phyloP scores from a whole-genome alignment of 2,797 vertebrate genomes.

The Meriones psammophilus region DNA sequence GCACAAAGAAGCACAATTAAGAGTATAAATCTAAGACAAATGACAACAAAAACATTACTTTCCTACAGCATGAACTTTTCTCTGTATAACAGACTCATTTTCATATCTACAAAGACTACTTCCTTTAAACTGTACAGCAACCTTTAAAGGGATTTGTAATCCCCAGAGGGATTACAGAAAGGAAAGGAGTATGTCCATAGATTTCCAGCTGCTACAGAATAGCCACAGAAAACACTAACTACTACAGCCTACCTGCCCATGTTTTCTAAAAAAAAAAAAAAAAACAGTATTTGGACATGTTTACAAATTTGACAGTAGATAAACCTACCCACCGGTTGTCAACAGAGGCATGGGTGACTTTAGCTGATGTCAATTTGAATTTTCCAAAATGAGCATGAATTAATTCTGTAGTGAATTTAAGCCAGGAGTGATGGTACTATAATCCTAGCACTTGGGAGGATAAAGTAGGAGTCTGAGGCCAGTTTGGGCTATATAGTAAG shows the following conservation, averaged over 20 bases:
- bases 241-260: neutral
- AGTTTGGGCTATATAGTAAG: neutral
- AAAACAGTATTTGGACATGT: neutral
- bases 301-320: neutral
- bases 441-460: neutral
- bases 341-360: neutral
- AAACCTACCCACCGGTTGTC: too few species aligned
- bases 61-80: neutral
- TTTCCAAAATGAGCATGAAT: neutral
- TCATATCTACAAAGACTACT: neutral
- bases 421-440: neutral
- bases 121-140: neutral
- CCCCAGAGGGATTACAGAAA: neutral
- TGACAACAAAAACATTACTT: neutral
- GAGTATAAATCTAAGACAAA: neutral
- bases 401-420: neutral
- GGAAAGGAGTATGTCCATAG: neutral
- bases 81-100: neutral
- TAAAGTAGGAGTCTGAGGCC: neutral
- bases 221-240: neutral
- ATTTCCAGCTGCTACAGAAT: neutral
- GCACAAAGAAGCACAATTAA: neutral
- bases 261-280: neutral
- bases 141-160: neutral
- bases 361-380: neutral